Base-by-base conservation (phyloP, 2,888 invertebrate species). In the Agrotis puta region DNA sequence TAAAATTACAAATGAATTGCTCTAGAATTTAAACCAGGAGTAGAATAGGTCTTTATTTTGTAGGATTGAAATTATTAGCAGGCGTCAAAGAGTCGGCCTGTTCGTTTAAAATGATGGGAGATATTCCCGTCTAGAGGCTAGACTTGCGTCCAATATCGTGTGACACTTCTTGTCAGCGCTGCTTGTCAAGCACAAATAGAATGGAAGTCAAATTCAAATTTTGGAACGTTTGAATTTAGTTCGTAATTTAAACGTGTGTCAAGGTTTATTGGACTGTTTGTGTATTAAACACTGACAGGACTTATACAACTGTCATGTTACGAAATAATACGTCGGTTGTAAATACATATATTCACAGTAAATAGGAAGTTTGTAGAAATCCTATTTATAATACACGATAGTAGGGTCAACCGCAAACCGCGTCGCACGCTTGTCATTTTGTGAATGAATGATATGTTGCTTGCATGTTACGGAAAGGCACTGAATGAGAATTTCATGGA, bases 11-110 rank as follows among this genome's bases (percentile, higher is more conserved):
- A 61, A 27, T 33, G 61, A 61, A 64, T 78, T 78, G 68, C 45
- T 57, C 45, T n/a, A 50, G 61, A 73, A 79, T 78, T 64, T 56
- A 9, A 48, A 63, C 13, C 33, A 61, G 27, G 20, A 51, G 16
- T 61, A 20, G 6, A 51, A 61, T 70, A 5, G 20, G 27, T 50
- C 47, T 56, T 27, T 57, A 24, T 27, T 56, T 22, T 45, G n/a
- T 61, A 39, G 18, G 24, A 73, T 68, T 43, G 13, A 22, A 65
- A 77, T 69, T 63, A 64, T 63, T 67, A 45, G 63, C 33, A 14
- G 83, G 75, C 83, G 81, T 79, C 84, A 9, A 45, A 9, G 20
- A 53, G 73, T 24, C 70, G 77, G 64, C 13, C 24, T 2, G n/a
- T 68, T 24, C 48, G 18, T 66, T 64, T 48, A 27, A 24, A 50